Evolutionary conservation across 2,888 invertebrate genomes (phyloP).

Genomic region (Drosophila neonasuta): DNA sequence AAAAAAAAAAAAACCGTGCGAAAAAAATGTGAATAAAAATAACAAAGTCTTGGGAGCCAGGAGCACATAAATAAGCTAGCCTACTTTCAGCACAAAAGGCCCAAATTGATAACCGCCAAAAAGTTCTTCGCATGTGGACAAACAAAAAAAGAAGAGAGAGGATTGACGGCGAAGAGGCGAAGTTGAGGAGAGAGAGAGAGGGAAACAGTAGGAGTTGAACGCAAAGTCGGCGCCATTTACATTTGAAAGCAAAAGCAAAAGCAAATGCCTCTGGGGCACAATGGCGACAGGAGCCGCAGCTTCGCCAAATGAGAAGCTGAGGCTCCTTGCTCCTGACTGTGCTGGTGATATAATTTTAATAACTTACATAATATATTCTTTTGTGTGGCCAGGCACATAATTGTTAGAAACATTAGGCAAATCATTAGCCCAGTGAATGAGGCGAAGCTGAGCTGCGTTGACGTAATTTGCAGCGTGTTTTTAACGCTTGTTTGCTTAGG

Average conservation of each 20-base stretch:
- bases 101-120: slow-evolving; percentile 71
- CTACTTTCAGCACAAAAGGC: slow-evolving; percentile 58
- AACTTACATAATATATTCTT: slow-evolving; percentile 75
- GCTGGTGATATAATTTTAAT: slow-evolving; percentile 74
- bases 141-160: slow-evolving; percentile 23
- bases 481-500: slow-evolving; percentile 51
- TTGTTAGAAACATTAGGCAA: slow-evolving; percentile 75
- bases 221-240: slow-evolving; percentile 67
- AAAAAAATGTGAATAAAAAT: slow-evolving; percentile 29
- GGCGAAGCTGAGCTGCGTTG: slow-evolving; percentile 17
- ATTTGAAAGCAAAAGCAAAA: slow-evolving; percentile 64
- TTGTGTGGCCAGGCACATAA: slow-evolving; percentile 70
- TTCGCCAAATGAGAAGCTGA: slow-evolving; percentile 43
- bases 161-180: not conserved
- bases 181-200: slow-evolving; percentile 18
- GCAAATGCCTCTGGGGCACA: slow-evolving; percentile 61
- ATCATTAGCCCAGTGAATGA: slow-evolving; percentile 59
- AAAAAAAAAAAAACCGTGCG: slow-evolving; percentile 7
- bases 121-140: slow-evolving; percentile 63
- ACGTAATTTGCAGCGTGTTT: slow-evolving; percentile 51
- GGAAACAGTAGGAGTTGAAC: slow-evolving; percentile 1
- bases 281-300: slow-evolving; percentile 37
- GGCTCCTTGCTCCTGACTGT: slow-evolving; percentile 55
- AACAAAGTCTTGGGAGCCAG: slow-evolving; percentile 43
- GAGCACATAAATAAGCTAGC: slow-evolving; percentile 66